Percentiles rank a stretch among this genome's conserved stretches.
Conservation (phyloP, 2,113 vertebrate species). For the Anolis sagrei region DNA sequence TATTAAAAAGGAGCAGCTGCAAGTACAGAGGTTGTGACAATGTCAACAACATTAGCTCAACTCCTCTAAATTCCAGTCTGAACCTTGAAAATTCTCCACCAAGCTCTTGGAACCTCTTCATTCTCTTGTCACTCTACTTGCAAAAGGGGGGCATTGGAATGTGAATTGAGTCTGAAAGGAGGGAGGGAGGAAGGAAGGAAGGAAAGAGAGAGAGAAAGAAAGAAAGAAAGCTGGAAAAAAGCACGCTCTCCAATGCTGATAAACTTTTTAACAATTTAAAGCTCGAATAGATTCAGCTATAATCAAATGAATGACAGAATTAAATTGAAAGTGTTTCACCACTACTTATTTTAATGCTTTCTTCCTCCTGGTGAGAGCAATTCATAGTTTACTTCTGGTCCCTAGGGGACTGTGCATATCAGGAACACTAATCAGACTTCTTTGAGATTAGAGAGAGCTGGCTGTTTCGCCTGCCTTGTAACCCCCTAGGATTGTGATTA, state of each 20-base stretch:
- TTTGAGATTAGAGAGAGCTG: slow-evolving; percentile 72
- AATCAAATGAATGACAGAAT: slow-evolving; percentile 58
- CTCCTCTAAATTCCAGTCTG: not conserved
- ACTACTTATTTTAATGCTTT: slow-evolving; percentile 60
- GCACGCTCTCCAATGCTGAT: not conserved
- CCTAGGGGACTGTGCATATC: slow-evolving; percentile 61
- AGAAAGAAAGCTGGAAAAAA: too few relatives aligned
- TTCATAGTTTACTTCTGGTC: slow-evolving; percentile 62
- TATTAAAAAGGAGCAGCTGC: not conserved
- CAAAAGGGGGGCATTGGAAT: not conserved
- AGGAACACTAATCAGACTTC: slow-evolving; percentile 63
- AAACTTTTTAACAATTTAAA: slow-evolving; percentile 42
- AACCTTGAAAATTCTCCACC: not conserved
- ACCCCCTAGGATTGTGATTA: slow-evolving; percentile 73
- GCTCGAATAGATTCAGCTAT: slow-evolving; percentile 17
- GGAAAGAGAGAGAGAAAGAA: too few relatives aligned
- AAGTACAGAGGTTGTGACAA: not conserved
- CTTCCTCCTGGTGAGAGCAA: slow-evolving; percentile 39
- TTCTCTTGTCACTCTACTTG: not conserved
- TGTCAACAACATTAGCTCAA: not conserved
- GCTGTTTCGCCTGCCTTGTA: slow-evolving; percentile 64
- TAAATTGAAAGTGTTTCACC: slow-evolving; percentile 42
- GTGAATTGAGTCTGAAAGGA: too few relatives aligned
- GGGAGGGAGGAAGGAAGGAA: too few relatives aligned
- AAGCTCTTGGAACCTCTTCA: not conserved